Evolutionary conservation across 2,113 vertebrate species (phyloP), one percentile per base, ranked within the genome.

Genomic region (Nyctibius bracteatus): DNA sequence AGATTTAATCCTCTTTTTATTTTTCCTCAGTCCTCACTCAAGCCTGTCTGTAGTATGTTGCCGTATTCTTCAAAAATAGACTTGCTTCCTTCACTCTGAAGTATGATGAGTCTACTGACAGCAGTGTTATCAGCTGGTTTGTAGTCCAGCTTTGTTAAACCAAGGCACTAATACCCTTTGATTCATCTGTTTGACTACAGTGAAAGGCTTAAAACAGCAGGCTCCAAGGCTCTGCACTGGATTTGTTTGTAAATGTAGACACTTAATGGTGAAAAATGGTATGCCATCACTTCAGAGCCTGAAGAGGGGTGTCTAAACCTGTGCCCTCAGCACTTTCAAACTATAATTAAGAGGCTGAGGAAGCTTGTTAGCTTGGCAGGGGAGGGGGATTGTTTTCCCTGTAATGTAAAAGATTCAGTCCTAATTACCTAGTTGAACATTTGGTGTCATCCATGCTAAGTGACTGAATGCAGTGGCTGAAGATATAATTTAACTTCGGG

Each of bases 171-270:
- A 70, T 30, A 55, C 4, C 51, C 72, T 54, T 30, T 8, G 24
- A 23, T 62, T 90, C 44, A 9, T 94, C 62, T 20, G 35, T 37
- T 68, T 12, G 12, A 5, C 82, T 65, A 10, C 11, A 33, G 20
- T 7, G 41, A 31, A 77, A 77, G 59, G 79, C 82, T 62, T 58
- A 61, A 73, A 61, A 52, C 71, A 77, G 90, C 74, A 49, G 54
- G 79, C 31, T 54, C 28, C 17, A 9, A 14, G 78, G 67, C 68
- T 67, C 80, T 77, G 80, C n/a, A 10, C 59, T 28, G 55, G n/a
- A 91, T 88, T 94, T 95, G 83, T 94, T 95, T 94, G 92, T 81
- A 43, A 80, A 94, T 46, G 88, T 90, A 67, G 94, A 91, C 82
- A 74, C 95, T 97, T 94, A 90, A 94, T 55, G 91, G 90, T 86